Evolutionary conservation across 2,797 vertebrate species (phyloP).

Genomic region (Crax fasciolata): DNA sequence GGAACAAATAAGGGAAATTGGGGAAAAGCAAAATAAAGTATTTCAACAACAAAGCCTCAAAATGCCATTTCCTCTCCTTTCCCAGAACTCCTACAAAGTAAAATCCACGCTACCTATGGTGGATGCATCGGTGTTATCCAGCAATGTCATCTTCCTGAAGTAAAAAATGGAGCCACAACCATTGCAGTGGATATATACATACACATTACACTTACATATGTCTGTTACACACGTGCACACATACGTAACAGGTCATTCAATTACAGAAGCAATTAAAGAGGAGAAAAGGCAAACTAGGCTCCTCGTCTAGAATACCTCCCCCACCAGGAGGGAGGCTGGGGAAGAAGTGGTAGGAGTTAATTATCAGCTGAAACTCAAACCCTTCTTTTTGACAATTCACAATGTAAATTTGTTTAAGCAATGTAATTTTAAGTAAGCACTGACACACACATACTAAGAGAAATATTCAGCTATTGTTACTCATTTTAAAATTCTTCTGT

Average conservation of each 20-base stretch:
- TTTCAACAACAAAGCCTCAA: neutral
- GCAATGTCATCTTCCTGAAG: neutral
- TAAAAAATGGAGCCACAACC: neutral
- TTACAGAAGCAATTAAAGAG: neutral
- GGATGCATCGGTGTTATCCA: neutral
- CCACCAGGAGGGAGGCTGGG: neutral
- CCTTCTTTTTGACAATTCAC: neutral
- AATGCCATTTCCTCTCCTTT: neutral
- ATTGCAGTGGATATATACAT: neutral
- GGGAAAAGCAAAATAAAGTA: neutral
- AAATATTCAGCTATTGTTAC: neutral
- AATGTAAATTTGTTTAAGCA: neutral
- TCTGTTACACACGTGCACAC: neutral
- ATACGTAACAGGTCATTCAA: neutral
- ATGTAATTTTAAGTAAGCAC: neutral
- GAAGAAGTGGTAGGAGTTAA: neutral
- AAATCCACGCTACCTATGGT: neutral
- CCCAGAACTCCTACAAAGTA: neutral
- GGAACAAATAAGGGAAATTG: neutral
- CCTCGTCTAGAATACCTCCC: neutral
- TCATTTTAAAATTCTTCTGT: neutral
- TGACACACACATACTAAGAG: neutral
- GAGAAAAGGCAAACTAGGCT: neutral
- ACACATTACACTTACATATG: neutral
- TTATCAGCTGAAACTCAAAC: neutral